Evolutionary conservation across 2,888 invertebrate genomes (phyloP).

Genomic region (Cremastobaeus sp.): DNA sequence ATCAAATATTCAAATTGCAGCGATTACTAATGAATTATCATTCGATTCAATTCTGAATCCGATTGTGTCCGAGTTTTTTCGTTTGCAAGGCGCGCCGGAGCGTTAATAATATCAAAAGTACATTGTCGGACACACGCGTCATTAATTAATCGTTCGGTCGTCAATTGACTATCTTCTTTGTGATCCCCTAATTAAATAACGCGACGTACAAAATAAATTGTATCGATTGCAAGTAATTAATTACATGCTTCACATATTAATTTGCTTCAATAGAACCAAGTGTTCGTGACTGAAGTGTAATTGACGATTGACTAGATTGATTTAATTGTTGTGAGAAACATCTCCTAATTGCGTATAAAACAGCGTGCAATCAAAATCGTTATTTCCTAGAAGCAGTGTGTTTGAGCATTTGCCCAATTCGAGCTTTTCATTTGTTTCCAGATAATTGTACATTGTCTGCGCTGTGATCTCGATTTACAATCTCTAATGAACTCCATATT

Average conservation of each 20-base stretch:
- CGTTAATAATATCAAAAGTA: constrained; percentile 7
- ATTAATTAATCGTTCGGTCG: too few species aligned
- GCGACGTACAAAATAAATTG: background rate
- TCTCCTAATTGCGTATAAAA: background rate
- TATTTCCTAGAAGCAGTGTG: background rate
- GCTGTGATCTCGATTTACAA: too few species aligned
- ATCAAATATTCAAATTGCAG: background rate
- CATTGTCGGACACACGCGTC: constrained; percentile 1
- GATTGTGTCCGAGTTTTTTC: constrained; percentile 1
- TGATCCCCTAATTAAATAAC: too few species aligned
- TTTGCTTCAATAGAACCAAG: constrained; percentile 6
- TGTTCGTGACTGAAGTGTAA: constrained; percentile 19
- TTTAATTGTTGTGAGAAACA: constrained; percentile 30
- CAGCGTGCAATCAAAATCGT: background rate
- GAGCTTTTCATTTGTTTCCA: too few species aligned
- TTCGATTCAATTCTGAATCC: background rate
- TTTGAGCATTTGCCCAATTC: background rate
- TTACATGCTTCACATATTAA: constrained; percentile 18
- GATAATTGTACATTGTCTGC: too few species aligned
- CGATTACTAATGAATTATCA: background rate
- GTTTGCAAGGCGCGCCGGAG: background rate
- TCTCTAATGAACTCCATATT: too few species aligned
- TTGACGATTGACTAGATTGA: constrained; percentile 6
- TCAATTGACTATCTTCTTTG: too few species aligned
- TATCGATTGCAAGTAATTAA: constrained; percentile 3